Percentiles rank a stretch among this genome's conserved stretches.
These are phyloP conservation scores for Sternarchorhynchus goeldii DNA, from an alignment of 2,797 vertebrate species.

Conservation along the genomic window DNA sequence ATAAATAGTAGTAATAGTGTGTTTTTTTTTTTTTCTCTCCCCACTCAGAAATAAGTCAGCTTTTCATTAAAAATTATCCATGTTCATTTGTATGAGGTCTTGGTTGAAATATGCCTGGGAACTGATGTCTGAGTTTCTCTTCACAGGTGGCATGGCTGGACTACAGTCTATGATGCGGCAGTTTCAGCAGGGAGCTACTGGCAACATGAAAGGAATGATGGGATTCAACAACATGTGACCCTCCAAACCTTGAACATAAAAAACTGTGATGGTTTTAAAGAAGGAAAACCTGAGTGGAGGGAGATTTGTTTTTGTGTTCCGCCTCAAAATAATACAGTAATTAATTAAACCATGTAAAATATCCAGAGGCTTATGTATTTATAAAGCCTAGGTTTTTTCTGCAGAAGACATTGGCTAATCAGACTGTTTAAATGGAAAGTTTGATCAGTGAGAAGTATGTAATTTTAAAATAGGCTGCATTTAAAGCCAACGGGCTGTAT, in stretches of 20 bases:
- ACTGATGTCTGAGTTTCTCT: constrained; percentile 18
- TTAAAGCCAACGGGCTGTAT: constrained; percentile 1
- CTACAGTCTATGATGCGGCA: constrained; percentile 99
- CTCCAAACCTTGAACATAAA: constrained; percentile 71
- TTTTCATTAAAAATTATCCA: too few species aligned
- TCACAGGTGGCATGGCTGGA: constrained; percentile 93
- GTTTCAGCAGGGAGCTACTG: constrained; percentile 97
- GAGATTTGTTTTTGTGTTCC: constrained; percentile 47
- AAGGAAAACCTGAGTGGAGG: constrained; percentile 38
- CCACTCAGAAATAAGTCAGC: too few species aligned
- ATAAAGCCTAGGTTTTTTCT: constrained; percentile 39
- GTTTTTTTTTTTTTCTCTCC: too few species aligned
- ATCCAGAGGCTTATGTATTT: constrained; percentile 54
- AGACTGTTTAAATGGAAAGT: constrained; percentile 26
- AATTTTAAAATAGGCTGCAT: constrained; percentile 27
- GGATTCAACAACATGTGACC: constrained; percentile 99
- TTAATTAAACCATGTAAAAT: constrained; percentile 60
- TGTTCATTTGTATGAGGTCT: not conserved
- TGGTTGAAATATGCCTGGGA: not conserved
- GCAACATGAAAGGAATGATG: constrained; percentile 99
- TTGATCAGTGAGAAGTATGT: constrained; percentile 29
- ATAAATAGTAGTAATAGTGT: not conserved
- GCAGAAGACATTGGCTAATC: constrained; percentile 28
- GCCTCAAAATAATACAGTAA: constrained; percentile 50
- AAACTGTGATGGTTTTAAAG: constrained; percentile 39